A percentile compares a stretch with the other conserved stretches of the same genome.
These are phyloP conservation scores for Palythoa grandis DNA, from an alignment of 92 coral and sea anemone genomes.

Conservation along the genomic window DNA sequence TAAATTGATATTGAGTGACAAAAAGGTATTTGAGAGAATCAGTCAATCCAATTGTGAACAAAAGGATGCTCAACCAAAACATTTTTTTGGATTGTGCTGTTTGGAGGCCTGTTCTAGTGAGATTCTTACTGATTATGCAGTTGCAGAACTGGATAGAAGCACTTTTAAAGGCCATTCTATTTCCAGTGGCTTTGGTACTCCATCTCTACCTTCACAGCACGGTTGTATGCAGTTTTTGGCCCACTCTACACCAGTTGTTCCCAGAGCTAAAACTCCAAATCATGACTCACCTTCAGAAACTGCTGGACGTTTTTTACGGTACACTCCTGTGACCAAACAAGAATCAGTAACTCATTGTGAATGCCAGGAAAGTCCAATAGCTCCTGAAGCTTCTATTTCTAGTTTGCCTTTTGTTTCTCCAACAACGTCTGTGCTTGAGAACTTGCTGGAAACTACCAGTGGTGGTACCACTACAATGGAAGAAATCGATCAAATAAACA, in stretches of 20 bases:
- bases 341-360: background rate
- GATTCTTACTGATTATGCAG: background rate
- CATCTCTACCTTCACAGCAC: background rate
- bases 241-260: constrained; percentile 29
- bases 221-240: constrained; percentile 5
- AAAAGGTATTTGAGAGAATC: background rate
- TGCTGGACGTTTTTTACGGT: background rate
- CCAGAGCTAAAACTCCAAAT: background rate
- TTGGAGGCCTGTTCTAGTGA: background rate
- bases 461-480: background rate
- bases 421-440: background rate
- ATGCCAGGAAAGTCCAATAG: background rate
- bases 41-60: background rate
- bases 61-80: background rate
- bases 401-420: constrained; percentile 33
- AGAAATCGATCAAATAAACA: background rate
- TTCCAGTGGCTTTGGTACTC: constrained; percentile 14
- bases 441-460: background rate
- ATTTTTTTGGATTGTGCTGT: background rate
- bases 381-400: constrained; percentile 1
- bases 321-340: constrained; percentile 13
- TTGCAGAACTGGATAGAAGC: background rate
- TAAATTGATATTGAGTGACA: too few relatives aligned
- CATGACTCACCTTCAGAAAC: background rate
- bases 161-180: background rate